phyloP scores from a whole-genome alignment of 2,113 vertebrate genomes.

The Centropus bengalensis region DNA sequence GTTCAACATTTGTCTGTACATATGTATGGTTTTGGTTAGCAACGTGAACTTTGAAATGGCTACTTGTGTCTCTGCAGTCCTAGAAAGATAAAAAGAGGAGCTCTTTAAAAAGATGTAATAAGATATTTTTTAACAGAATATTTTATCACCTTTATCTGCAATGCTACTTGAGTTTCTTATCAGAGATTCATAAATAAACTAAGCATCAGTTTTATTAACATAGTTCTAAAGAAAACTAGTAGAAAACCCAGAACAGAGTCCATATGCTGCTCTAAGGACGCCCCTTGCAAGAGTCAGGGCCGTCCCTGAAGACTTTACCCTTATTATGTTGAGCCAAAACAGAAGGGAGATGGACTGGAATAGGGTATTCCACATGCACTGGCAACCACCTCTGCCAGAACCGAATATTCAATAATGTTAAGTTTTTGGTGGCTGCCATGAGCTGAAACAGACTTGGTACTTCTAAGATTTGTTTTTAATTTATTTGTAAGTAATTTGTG shows the following conservation, averaged over 20 bases:
- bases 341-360: neutral
- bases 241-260: neutral
- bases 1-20: neutral
- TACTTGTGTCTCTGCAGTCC: slow-evolving; percentile 73
- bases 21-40: slow-evolving; percentile 68
- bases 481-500: neutral
- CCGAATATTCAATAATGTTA: neutral
- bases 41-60: slow-evolving; percentile 66
- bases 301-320: neutral
- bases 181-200: neutral
- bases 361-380: neutral
- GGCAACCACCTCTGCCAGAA: neutral
- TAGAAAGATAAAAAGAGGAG: slow-evolving; percentile 54
- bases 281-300: neutral
- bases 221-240: neutral
- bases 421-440: neutral
- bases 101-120: neutral
- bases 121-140: neutral
- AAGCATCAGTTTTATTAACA: neutral
- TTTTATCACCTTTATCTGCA: neutral
- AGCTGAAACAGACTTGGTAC: neutral
- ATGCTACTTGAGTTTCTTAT: neutral
- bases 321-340: neutral
- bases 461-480: neutral
- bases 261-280: neutral